phyloP scores from a whole-genome alignment of 2,888 invertebrate species.

The Cryptus viduatorius region DNA sequence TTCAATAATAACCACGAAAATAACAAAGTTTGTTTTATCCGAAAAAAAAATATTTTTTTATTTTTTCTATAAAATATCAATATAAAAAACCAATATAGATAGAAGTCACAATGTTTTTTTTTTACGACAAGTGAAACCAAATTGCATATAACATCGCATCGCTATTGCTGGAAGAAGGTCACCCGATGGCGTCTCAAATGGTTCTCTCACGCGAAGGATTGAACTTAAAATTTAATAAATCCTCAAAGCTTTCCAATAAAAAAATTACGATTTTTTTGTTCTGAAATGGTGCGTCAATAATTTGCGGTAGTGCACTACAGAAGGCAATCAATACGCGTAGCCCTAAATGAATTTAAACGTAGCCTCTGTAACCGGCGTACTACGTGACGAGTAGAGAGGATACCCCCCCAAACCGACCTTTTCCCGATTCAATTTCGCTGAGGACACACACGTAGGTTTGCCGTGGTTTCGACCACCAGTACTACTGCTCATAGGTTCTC shows the following conservation, averaged over 20 bases:
- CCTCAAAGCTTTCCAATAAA: not conserved
- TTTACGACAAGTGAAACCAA: too few relatives aligned
- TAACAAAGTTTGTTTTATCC: too few relatives aligned
- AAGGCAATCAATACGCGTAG: conserved; percentile 8
- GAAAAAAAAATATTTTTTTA: too few relatives aligned
- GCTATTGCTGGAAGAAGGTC: too few relatives aligned
- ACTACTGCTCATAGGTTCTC: conserved; percentile 13
- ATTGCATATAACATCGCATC: too few relatives aligned
- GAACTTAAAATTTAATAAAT: not conserved
- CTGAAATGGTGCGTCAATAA: not conserved
- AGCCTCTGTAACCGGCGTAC: not conserved
- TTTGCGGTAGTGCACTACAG: not conserved
- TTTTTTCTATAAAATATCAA: too few relatives aligned
- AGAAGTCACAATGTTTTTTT: too few relatives aligned
- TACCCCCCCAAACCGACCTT: not conserved
- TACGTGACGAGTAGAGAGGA: not conserved
- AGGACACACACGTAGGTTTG: conserved; percentile 23
- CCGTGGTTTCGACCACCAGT: conserved; percentile 1
- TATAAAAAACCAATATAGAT: too few relatives aligned
- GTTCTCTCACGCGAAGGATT: not conserved
- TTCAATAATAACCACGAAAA: too few relatives aligned
- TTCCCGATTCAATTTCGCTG: conserved; percentile 33
- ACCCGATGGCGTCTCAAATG: not conserved
- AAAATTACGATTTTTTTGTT: not conserved
- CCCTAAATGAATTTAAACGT: not conserved